Percentiles rank a stretch among this genome's conserved stretches.
These are phyloP conservation scores for Yasuhikotakia modesta DNA, from an alignment of 2,797 vertebrate genomes.

Conservation along the genomic window DNA sequence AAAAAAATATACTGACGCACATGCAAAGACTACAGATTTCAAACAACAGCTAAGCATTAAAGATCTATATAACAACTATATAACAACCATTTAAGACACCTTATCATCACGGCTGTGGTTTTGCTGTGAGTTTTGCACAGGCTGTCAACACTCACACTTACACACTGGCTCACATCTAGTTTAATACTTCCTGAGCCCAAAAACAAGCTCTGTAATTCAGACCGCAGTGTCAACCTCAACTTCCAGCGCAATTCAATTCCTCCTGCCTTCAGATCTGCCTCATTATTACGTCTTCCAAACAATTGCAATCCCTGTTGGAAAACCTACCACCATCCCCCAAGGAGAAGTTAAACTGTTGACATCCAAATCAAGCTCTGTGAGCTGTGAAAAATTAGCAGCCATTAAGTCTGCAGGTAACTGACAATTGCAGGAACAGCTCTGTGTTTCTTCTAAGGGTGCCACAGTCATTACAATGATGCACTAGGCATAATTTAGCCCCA, in stretches of 20 bases:
- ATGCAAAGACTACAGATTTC: too few species aligned
- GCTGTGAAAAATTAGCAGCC: conserved; percentile 14
- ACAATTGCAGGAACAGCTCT: conserved; percentile 9
- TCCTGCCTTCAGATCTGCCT: background rate
- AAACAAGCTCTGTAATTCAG: background rate
- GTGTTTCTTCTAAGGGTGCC: conserved; percentile 19
- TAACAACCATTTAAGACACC: background rate
- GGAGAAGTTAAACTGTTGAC: background rate
- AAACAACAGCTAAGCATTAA: too few species aligned
- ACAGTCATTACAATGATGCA: conserved; percentile 28
- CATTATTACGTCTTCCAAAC: conserved; percentile 14
- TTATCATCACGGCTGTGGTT: background rate
- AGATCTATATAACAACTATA: too few species aligned
- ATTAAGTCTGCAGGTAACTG: conserved; percentile 25
- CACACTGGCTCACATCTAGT: too few species aligned
- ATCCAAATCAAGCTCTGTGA: background rate
- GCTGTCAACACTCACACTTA: background rate
- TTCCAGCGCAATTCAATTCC: background rate
- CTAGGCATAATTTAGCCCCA: conserved; percentile 17
- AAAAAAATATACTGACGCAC: too few species aligned
- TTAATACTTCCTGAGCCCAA: background rate
- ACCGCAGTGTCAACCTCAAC: background rate
- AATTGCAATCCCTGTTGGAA: background rate
- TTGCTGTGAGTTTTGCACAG: background rate
- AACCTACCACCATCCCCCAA: conserved; percentile 10